phyloP scores from a whole-genome alignment of 92 coral and sea anemone genomes.

The Ricordea florida region DNA sequence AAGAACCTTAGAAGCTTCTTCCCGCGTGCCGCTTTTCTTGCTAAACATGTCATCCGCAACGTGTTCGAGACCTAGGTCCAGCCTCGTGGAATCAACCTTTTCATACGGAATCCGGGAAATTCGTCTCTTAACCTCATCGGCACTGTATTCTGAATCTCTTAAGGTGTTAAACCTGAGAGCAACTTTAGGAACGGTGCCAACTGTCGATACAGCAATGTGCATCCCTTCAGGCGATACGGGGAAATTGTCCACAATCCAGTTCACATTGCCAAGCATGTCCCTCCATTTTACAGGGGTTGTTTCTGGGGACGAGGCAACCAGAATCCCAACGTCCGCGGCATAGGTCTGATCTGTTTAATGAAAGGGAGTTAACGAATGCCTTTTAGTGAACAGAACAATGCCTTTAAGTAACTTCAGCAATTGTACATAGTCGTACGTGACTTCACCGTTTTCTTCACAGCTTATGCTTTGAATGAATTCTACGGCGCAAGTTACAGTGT shows the following conservation, averaged over 20 bases:
- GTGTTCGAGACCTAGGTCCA: slow-evolving; percentile 56
- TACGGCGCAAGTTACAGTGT: too few species aligned
- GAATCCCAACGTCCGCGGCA: slow-evolving; percentile 65
- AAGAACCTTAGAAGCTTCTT: slow-evolving; percentile 68
- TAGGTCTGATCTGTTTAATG: slow-evolving; percentile 32
- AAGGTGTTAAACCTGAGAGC: slow-evolving; percentile 53
- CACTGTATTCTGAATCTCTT: slow-evolving; percentile 33
- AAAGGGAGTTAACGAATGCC: background rate
- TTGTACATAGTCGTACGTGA: too few species aligned
- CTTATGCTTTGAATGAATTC: too few species aligned
- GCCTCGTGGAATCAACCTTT: slow-evolving; percentile 36
- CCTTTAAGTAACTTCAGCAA: too few species aligned
- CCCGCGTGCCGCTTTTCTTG: slow-evolving; percentile 60
- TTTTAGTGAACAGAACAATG: too few species aligned
- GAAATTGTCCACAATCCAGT: slow-evolving; percentile 53
- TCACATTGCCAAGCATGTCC: slow-evolving; percentile 42
- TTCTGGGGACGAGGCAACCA: slow-evolving; percentile 59
- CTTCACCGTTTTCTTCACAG: too few species aligned
- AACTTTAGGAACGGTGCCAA: slow-evolving; percentile 30
- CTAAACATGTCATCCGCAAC: slow-evolving; percentile 57
- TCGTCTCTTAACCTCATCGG: slow-evolving; percentile 19
- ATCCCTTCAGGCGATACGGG: slow-evolving; percentile 56
- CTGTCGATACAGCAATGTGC: slow-evolving; percentile 55
- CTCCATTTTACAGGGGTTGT: slow-evolving; percentile 70
- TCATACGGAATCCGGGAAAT: slow-evolving; percentile 53